Base-by-base conservation (phyloP, 2,888 invertebrate genomes). In the Pheosia gnoma region DNA sequence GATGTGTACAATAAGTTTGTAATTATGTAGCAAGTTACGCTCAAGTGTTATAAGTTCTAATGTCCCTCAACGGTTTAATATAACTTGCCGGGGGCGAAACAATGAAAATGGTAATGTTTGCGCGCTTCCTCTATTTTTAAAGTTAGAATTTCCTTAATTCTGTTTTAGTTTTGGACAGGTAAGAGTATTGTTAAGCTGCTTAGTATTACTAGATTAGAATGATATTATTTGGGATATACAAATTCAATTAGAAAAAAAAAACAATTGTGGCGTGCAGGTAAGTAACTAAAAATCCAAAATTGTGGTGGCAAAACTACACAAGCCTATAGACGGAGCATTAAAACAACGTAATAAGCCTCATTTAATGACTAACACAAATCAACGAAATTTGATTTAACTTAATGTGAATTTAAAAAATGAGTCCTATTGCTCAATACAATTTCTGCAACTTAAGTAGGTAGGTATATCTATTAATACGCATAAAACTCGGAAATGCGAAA, bases 11-110 rank as follows among this genome's bases (percentile, higher is more conserved):
- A 59, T 64, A 83, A 79, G 62, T 83, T 87, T 83, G 86, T 85
- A 80, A 85, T 86, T 85, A 84, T 83, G 78, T 85, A 87, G 86
- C 85, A 86, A 85, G 88, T 78, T 86, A 89, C 87, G 86, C 88
- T 87, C 85, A 89, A 90, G 90, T 89, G 89, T 87, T 87, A 88
- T 90, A 91, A 92, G 88, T 92, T 89, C 81, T 89, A 89, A 90
- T 91, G 89, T 88, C 86, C 84, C 87, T 87, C 87, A 82, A 85
- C 84, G 84, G 88, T 87, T 89, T 87, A 88, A 89, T 88, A 88
- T 86, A 89, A 89, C 82, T 89, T 83, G 82, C 84, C 72, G 77
- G 80, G 89, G 87, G 87, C 73, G 79, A 86, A 86, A 92, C 91
- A 91, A 91, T 91, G 89, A 83, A 88, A 91, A 91, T 91, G 89